A percentile compares a stretch with the other conserved stretches of the same genome.
These are phyloP conservation scores for Platypus cylindrus DNA, from an alignment of 2,888 invertebrate genomes.

Conservation along the genomic window DNA sequence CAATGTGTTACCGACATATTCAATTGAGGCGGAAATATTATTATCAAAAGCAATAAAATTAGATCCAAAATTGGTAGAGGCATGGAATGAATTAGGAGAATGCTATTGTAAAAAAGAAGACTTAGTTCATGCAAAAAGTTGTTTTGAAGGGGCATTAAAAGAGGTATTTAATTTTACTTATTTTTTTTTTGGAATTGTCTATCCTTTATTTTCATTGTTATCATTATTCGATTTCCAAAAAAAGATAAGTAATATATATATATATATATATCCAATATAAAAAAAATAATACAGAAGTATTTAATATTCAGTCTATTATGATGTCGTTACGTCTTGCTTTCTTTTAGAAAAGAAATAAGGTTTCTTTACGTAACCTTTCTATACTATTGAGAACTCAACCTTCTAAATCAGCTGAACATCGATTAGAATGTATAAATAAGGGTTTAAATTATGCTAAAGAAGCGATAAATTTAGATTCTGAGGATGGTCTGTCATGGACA, in stretches of 20 bases:
- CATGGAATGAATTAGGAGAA: conserved; percentile 84
- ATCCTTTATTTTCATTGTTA: no score
- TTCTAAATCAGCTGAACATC: conserved; percentile 38
- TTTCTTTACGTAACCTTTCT: conserved; percentile 66
- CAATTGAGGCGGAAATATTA: conserved; percentile 56
- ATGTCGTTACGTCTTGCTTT: not conserved
- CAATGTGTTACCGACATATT: conserved; percentile 57
- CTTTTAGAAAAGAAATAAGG: conserved; percentile 54
- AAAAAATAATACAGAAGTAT: not conserved
- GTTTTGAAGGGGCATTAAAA: conserved; percentile 65
- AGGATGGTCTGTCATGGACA: conserved; percentile 73
- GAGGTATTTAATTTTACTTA: conserved; percentile 49
- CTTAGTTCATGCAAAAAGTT: conserved; percentile 64
- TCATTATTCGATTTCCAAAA: no score
- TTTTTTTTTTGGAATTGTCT: no score
- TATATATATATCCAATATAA: no score
- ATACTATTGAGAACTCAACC: conserved; percentile 63
- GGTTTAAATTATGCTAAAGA: conserved; percentile 71
- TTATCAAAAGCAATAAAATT: conserved; percentile 75
- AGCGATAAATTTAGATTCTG: conserved; percentile 62
- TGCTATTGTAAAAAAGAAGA: conserved; percentile 81
- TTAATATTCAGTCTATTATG: not conserved
- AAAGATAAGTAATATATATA: no score
- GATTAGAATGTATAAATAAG: conserved; percentile 48
- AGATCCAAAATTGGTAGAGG: conserved; percentile 64